These are phyloP conservation scores for Phalloptychus januarius DNA, from an alignment of 2,797 vertebrate species.

Conservation along the genomic window DNA sequence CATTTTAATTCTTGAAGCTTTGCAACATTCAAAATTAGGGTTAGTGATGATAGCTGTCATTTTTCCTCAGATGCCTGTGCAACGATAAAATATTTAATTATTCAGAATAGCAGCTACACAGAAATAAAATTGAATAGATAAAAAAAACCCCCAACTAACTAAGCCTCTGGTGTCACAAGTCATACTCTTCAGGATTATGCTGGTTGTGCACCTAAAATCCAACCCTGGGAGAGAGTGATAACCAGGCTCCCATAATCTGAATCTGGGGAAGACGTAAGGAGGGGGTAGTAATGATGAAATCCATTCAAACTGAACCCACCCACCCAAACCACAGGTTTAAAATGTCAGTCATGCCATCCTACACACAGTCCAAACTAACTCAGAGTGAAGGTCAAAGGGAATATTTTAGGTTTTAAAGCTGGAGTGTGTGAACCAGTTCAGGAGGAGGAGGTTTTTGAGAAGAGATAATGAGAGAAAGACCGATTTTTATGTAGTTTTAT, in stretches of 20 bases:
- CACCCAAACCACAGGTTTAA: conserved; percentile 19
- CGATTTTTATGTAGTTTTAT: conserved; percentile 61
- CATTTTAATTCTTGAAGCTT: not conserved
- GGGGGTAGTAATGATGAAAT: conserved; percentile 50
- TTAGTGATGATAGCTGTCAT: not conserved
- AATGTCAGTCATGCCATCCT: conserved; percentile 13
- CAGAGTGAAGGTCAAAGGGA: conserved; percentile 31
- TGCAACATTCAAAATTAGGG: not conserved
- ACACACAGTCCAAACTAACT: conserved; percentile 8
- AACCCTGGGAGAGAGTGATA: conserved; percentile 76
- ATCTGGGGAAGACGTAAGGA: conserved; percentile 25
- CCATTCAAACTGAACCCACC: conserved; percentile 25
- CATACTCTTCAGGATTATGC: conserved; percentile 72
- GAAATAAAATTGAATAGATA: conserved; percentile 73
- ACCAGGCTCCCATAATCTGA: conserved; percentile 73
- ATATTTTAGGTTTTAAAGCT: conserved; percentile 8
- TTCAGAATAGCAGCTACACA: conserved; percentile 52
- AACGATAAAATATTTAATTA: conserved; percentile 37
- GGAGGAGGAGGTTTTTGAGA: conserved; percentile 30
- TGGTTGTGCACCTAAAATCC: conserved; percentile 62
- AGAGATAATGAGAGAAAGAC: conserved; percentile 61
- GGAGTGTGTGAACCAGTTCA: conserved; percentile 13
- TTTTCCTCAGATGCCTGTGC: conserved; percentile 25
- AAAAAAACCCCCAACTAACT: conserved; percentile 78
- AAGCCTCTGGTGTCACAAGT: conserved; percentile 66